Evolutionary conservation across 2,113 vertebrate genomes (phyloP).

Genomic region (Notiomystis cincta): DNA sequence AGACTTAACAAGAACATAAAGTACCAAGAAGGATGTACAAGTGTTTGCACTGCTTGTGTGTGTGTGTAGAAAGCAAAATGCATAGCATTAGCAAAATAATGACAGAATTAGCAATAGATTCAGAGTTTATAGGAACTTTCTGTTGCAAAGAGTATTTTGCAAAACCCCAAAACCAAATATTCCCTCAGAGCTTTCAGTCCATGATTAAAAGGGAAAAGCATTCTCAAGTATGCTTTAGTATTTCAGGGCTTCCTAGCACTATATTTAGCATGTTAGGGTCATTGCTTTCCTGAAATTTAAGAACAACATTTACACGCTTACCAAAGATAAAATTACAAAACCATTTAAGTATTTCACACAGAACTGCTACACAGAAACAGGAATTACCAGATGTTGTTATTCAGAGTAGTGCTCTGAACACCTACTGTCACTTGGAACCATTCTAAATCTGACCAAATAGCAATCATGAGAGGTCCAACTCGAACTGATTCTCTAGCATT

Average conservation of each 20-base stretch:
- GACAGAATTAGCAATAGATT: background rate
- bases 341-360: background rate
- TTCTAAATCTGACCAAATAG: background rate
- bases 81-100: background rate
- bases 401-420: background rate
- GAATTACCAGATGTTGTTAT: background rate
- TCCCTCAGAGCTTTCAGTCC: background rate
- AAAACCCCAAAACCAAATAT: background rate
- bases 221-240: background rate
- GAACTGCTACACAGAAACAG: background rate
- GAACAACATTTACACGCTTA: background rate
- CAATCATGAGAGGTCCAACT: background rate
- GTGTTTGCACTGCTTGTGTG: background rate
- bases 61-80: background rate
- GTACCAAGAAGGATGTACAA: background rate
- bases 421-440: background rate
- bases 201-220: background rate
- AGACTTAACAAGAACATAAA: background rate
- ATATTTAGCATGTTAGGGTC: background rate
- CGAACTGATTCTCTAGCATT: background rate
- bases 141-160: background rate
- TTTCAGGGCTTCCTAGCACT: background rate
- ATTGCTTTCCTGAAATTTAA: background rate
- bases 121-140: background rate
- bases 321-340: background rate